phyloP scores from a whole-genome alignment of 1,140 invertebrate species.

The Aculops lycopersici region DNA sequence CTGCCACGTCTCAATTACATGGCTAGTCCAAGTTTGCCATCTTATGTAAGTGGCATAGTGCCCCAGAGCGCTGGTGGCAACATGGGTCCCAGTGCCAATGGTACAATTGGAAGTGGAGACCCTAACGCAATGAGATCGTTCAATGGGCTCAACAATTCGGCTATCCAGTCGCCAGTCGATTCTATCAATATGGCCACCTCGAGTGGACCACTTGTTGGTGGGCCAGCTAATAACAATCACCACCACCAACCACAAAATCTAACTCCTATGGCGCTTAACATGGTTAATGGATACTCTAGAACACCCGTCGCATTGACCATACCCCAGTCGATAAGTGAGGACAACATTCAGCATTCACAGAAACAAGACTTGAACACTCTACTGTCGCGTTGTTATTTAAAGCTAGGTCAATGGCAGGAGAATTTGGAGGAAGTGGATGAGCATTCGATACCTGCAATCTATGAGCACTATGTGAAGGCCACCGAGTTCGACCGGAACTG shows the following conservation, averaged over 20 bases:
- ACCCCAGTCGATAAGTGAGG: too few species aligned
- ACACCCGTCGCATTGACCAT: slow-evolving; percentile 11
- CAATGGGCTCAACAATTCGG: too few species aligned
- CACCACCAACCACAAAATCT: background rate
- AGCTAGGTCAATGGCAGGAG: slow-evolving; percentile 65
- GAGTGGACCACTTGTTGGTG: background rate
- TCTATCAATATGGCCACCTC: background rate
- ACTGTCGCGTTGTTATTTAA: slow-evolving; percentile 34
- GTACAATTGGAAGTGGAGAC: too few species aligned
- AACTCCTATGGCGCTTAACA: background rate
- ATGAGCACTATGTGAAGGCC: slow-evolving; percentile 49
- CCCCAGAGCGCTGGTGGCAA: background rate
- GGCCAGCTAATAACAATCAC: background rate
- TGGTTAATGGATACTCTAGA: background rate
- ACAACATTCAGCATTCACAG: slow-evolving; percentile 12
- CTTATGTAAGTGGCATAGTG: too few species aligned
- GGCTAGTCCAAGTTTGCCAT: background rate
- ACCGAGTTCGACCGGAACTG: slow-evolving; percentile 44
- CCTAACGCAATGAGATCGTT: too few species aligned
- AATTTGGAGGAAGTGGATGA: slow-evolving; percentile 41
- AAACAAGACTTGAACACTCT: slow-evolving; percentile 26
- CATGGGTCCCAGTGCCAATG: slow-evolving; percentile 5
- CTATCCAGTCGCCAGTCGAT: background rate
- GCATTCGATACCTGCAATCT: slow-evolving; percentile 30
- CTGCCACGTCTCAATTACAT: slow-evolving; percentile 2